Base-by-base conservation (phyloP, 1,140 invertebrate genomes). In the Cataglyphis hispanica region DNA sequence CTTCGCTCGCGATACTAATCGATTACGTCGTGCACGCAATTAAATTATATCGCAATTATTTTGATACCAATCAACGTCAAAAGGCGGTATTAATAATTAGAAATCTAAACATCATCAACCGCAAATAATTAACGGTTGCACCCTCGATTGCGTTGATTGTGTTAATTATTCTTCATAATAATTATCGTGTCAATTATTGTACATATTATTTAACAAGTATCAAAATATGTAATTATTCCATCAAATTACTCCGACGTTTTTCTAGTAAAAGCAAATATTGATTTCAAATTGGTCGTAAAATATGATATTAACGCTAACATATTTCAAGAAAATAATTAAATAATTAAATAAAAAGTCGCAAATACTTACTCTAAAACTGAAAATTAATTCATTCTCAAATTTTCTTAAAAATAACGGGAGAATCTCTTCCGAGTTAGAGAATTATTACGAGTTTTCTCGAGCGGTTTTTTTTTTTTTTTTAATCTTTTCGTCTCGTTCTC, bases 11-110 rank as follows among this genome's bases (percentile, higher is more conserved):
- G 63, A 69, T 37, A 77, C 25, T 77, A 66, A 78, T 80, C 76
- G 77, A 80, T 69, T 69, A 53, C 61, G 6, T 50, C 27, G 60
- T 37, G 76, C 76, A n/a, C 63, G 63, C 43, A 69, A 80, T 80
- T 69, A 69, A 67, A 80, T 80, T 53, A 80, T 37, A 40, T 56
- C 43, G 34, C 31, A 80, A 80, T 69, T 80, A 80, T 67, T 69
- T 69, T 10, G 31, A n/a, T 34, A 53, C 19, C 19, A 37, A 80
- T 69, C 77, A 53, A 69, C 37, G 63, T 56, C 19, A 64, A 46
- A 53, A 67, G 77, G 63, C n/a, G 43, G 16, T 37, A 69, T 80
- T 56, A 69, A 80, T 80, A 80, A 80, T 80, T 80, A 69, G 77
- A 43, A 27, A 40, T 58, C 61, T 78, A 78, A 80, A 80, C 43